Base-by-base conservation (phyloP, 2,888 invertebrate genomes). In the Rhimphoctona megacephalus region DNA sequence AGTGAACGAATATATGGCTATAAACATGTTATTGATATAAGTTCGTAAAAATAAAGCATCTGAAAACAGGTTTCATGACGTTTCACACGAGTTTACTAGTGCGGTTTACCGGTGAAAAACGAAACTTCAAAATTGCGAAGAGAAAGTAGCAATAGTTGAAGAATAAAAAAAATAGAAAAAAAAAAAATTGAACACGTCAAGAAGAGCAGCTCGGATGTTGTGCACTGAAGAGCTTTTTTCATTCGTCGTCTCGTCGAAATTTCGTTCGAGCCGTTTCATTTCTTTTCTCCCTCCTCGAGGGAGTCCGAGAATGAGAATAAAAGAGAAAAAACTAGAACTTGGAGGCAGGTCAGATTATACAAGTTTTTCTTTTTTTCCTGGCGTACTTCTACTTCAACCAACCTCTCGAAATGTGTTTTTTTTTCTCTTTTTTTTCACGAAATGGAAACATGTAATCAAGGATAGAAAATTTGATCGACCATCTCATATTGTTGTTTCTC, bases 181-280 rank as follows among this genome's bases (percentile, higher is more conserved):
- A n/a, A 57, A 19, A 80, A 70, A 61, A 43, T 14, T 36, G 52
- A 33, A 52, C 30, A n/a, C 49, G 25, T 33, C 30, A 30, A 33
- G 72, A n/a, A 52, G 30, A 72, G 52, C 52, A 61, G 43, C 52
- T 43, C 57, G 19, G 61, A 43, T 74, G 39, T 25, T 74, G 54
- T 54, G 61, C 39, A 33, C 25, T 7, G 36, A 52, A 33, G n/a
- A 74, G 61, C 80, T 49, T 57, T 80, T 80, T 46, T 72, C 46
- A 43, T 22, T 64, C 46, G 72, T 72, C 80, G 70, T 72, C 30
- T 72, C 70, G 33, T 72, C 61, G 46, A 30, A 43, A 72, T 64
- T 49, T 49, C 61, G 33, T 72, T 80, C 46, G 61, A 39, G 22
- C 39, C 70, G 36, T 72, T 80, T 64, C 54, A 43, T 17, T 69